Percentiles rank a stretch among this genome's conserved stretches.
phyloP scores from a whole-genome alignment of 2,888 invertebrate species.

The Catocala nupta region DNA sequence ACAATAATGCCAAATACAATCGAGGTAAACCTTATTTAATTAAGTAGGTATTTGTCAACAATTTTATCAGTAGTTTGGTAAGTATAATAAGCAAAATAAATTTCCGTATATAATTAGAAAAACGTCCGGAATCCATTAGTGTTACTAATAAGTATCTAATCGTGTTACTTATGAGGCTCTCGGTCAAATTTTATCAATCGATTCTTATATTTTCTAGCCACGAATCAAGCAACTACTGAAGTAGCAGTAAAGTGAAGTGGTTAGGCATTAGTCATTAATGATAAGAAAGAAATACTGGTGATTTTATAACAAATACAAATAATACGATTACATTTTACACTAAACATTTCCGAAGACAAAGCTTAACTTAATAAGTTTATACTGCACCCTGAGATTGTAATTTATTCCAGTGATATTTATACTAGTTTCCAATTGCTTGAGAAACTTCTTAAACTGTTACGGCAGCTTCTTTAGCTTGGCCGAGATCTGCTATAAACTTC shows the following conservation, averaged over 20 bases:
- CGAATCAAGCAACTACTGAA: too few relatives aligned
- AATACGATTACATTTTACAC: too few relatives aligned
- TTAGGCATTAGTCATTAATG: too few relatives aligned
- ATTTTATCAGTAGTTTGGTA: slow-evolving; percentile 31
- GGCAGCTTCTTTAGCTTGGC: slow-evolving; percentile 42
- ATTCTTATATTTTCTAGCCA: background rate
- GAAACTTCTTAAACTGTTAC: slow-evolving; percentile 48
- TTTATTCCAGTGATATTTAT: slow-evolving; percentile 23
- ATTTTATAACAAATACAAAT: too few relatives aligned
- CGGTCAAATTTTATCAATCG: background rate
- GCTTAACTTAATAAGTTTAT: background rate
- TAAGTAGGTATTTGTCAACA: slow-evolving; percentile 20
- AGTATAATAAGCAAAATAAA: slow-evolving; percentile 33
- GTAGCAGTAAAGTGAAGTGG: too few relatives aligned
- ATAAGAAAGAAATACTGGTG: too few relatives aligned
- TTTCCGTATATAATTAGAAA: slow-evolving; percentile 50
- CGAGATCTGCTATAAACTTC: slow-evolving; percentile 47
- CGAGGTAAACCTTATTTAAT: slow-evolving; percentile 46
- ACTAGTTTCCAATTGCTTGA: slow-evolving; percentile 25
- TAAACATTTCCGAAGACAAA: too few relatives aligned
- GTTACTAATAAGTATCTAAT: slow-evolving; percentile 48
- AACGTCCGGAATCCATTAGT: slow-evolving; percentile 55
- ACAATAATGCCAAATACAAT: slow-evolving; percentile 48
- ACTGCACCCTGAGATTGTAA: slow-evolving; percentile 2
- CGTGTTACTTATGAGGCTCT: slow-evolving; percentile 22